Evolutionary conservation across 2,797 vertebrate species (phyloP).

Genomic region (Mastacembelus armatus): DNA sequence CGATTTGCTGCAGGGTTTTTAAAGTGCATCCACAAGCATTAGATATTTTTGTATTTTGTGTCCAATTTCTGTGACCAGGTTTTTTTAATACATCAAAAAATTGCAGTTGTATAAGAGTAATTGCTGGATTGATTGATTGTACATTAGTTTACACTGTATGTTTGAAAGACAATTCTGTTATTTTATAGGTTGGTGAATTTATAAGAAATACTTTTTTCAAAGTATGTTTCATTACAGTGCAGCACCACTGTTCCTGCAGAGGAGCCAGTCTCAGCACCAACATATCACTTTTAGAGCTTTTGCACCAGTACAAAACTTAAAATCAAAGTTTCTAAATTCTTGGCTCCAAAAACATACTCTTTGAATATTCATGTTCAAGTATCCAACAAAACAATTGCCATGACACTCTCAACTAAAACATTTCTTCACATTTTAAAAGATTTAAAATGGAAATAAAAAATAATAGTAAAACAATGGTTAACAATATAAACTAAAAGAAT

Average conservation of each 20-base stretch:
- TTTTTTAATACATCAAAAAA: too few species aligned
- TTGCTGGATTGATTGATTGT: too few species aligned
- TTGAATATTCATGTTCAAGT: constrained; percentile 12
- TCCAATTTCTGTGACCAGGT: too few species aligned
- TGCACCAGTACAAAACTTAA: constrained; percentile 1
- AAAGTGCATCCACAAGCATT: neutral
- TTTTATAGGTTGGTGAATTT: neutral
- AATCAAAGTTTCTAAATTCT: neutral
- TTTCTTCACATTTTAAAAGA: neutral
- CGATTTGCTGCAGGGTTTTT: neutral
- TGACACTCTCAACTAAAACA: neutral
- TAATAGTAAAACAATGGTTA: too few species aligned
- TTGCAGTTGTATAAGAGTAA: too few species aligned
- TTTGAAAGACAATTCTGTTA: too few species aligned
- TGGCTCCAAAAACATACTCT: neutral
- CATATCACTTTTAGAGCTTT: neutral
- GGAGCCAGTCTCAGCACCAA: neutral
- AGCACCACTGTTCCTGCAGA: too few species aligned
- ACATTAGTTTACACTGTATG: too few species aligned
- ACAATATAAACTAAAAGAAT: too few species aligned
- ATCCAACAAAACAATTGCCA: neutral
- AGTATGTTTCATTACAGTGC: neutral
- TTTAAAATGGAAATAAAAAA: neutral
- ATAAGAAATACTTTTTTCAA: neutral
- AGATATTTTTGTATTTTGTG: neutral